A percentile compares a stretch with the other conserved stretches of the same genome.
Evolutionary conservation across 2,888 invertebrate species (phyloP).

Genomic region (Apodemia zela): DNA sequence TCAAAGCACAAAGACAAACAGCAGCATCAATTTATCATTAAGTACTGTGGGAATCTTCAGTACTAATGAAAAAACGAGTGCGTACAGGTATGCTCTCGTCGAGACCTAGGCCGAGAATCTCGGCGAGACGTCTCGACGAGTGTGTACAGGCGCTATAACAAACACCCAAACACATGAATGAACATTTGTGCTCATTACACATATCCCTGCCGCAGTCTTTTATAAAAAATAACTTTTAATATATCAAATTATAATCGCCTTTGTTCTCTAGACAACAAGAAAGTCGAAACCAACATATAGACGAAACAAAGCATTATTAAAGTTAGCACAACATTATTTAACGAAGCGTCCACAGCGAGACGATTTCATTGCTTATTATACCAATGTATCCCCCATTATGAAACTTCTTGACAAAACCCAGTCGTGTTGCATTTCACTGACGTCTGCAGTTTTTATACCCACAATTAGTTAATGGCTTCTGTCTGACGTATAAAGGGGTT

Average conservation of each 20-base stretch:
- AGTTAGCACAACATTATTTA: conserved; percentile 8
- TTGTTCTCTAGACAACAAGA: neutral
- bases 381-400: conserved; percentile 29
- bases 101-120: too few species aligned
- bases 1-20: too few species aligned
- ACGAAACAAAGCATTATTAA: conserved; percentile 14
- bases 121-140: too few species aligned
- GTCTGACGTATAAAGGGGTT: conserved; percentile 14
- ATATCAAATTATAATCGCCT: neutral
- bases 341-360: conserved; percentile 11
- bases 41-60: too few species aligned
- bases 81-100: too few species aligned
- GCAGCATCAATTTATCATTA: too few species aligned
- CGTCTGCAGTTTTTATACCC: conserved; percentile 19
- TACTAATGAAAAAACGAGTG: too few species aligned
- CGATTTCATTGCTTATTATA: conserved; percentile 29
- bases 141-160: too few species aligned
- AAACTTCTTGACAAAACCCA: conserved; percentile 35
- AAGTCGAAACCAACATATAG: neutral
- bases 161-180: too few species aligned
- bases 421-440: conserved; percentile 12
- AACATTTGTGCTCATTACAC: too few species aligned
- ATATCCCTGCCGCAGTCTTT: too few species aligned
- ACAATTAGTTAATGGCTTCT: conserved; percentile 23
- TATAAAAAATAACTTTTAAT: too few species aligned